Evolutionary conservation across 2,888 invertebrate species (phyloP).

Genomic region (Scelioninae gen. 1): DNA sequence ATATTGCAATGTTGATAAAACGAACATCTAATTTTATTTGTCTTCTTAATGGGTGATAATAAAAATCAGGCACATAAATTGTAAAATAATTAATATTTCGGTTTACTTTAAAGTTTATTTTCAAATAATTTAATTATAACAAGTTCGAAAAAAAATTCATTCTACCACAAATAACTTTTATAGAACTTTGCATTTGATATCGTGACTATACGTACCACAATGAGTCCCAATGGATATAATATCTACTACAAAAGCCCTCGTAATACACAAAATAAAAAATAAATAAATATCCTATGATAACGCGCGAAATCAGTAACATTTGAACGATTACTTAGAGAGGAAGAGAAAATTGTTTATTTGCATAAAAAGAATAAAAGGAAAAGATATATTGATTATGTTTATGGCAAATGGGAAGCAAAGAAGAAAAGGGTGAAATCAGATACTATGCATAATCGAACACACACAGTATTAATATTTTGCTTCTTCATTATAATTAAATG

Average conservation of each 20-base stretch:
- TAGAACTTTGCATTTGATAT: neutral
- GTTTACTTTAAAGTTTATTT: too few species aligned
- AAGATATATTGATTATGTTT: slow-evolving; percentile 34
- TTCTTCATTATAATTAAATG: slow-evolving; percentile 30
- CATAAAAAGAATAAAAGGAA: slow-evolving; percentile 7
- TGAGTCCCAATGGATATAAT: neutral
- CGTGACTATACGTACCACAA: neutral
- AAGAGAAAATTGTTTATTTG: slow-evolving; percentile 18
- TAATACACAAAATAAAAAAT: slow-evolving; percentile 1
- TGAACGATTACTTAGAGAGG: slow-evolving; percentile 3
- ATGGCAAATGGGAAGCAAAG: slow-evolving; percentile 27
- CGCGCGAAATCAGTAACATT: slow-evolving; percentile 4
- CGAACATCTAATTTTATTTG: too few species aligned
- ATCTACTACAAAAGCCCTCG: neutral
- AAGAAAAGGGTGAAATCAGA: slow-evolving; percentile 33
- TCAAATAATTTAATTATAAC: too few species aligned
- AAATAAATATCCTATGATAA: slow-evolving; percentile 10
- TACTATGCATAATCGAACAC: slow-evolving; percentile 20
- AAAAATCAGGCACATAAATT: too few species aligned
- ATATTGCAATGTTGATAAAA: too few species aligned
- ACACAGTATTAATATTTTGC: slow-evolving; percentile 13
- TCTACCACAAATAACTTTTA: neutral
- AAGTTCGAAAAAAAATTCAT: too few species aligned
- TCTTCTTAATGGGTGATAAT: too few species aligned
- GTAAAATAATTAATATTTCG: too few species aligned